phyloP scores from a whole-genome alignment of 2,888 invertebrate genomes.

The Sycophila texana region DNA sequence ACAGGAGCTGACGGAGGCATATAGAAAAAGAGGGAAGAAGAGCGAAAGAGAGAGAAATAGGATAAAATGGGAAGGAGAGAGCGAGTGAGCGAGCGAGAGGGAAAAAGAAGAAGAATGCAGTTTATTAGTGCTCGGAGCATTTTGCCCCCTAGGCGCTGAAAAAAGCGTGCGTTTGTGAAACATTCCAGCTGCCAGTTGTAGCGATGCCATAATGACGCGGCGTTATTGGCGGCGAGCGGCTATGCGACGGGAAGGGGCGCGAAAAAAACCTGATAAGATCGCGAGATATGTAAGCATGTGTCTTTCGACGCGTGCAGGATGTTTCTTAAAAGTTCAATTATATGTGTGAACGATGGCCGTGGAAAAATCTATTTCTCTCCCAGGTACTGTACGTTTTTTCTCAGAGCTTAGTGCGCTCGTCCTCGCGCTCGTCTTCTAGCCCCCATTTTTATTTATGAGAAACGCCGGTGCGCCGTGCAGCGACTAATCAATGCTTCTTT shows the following conservation, averaged over 20 bases:
- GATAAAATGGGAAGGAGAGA: conserved; percentile 2
- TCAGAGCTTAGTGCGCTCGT: neutral
- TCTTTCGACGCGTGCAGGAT: conserved; percentile 27
- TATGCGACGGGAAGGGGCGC: conserved; percentile 27
- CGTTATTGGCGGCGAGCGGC: conserved; percentile 17
- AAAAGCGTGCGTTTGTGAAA: conserved; percentile 47
- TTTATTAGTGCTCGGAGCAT: conserved; percentile 54
- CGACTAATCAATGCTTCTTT: conserved; percentile 38
- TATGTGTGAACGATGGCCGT: conserved; percentile 20
- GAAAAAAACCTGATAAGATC: conserved; percentile 43
- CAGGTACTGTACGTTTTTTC: neutral
- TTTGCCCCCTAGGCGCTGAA: conserved; percentile 49
- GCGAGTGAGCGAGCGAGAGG: conserved; percentile 32
- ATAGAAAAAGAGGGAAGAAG: conserved; percentile 1
- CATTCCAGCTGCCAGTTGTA: conserved; percentile 52
- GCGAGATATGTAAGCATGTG: conserved; percentile 44
- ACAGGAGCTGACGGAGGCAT: conserved; percentile 16
- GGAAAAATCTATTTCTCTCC: conserved; percentile 28
- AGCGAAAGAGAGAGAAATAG: conserved; percentile 28
- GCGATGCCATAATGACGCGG: conserved; percentile 46
- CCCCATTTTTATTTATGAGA: conserved; percentile 22
- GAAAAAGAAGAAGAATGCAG: conserved; percentile 56
- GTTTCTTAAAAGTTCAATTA: conserved; percentile 45
- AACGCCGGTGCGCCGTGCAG: neutral
- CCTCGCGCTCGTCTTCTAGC: conserved; percentile 2